Base-by-base conservation (phyloP, 2,797 vertebrate genomes). In the Mergus octosetaceus region DNA sequence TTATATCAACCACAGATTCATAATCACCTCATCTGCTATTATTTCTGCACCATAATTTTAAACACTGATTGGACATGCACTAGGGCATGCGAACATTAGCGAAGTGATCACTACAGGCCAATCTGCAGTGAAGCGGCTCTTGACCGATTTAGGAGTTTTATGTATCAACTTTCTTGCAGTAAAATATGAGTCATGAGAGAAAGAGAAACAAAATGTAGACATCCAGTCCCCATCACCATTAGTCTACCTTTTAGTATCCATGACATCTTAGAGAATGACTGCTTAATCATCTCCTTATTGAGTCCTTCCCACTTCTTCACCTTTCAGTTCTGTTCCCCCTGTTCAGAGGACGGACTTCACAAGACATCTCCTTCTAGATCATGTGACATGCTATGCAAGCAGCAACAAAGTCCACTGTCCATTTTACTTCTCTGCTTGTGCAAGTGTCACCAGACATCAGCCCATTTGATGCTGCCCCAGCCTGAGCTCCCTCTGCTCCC, bases 61-160 rank as follows among this genome's bases (percentile, higher is more conserved):
- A 62, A 87, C 10, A 58, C 16, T 36, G 74, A 57, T 36, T 1
- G 8, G 74, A 65, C 22, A 39, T 3, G 4, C 24, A 21, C 28
- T 32, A 47, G n/a, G 71, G 21, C 75, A 85, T 2, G 9, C 38
- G n/a, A 34, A 65, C 39, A n/a, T 19, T 4, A 82, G 24, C 54
- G 16, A 71, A 72, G 39, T 1, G 9, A 69, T 39, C 1, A 0
- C 24, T 15, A 20, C 2, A 6, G 0, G 0, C 51, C 1, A 4
- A 36, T 11, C 1, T 7, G 41, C 6, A 61, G 34, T 2, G 14
- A 41, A 4, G 0, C 11, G 19, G 10, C 30, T 65, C 69, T 64
- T 19, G 15, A 60, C 30, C 39, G 6, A 8, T 25, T 45, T 5
- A 47, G 39, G 30, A 64, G 25, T 24, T 86, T 21, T 32, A 24